A percentile compares a stretch with the other conserved stretches of the same genome.
These are phyloP conservation scores for Drosophila watanabei DNA, from an alignment of 1,140 invertebrate species.

Conservation along the genomic window DNA sequence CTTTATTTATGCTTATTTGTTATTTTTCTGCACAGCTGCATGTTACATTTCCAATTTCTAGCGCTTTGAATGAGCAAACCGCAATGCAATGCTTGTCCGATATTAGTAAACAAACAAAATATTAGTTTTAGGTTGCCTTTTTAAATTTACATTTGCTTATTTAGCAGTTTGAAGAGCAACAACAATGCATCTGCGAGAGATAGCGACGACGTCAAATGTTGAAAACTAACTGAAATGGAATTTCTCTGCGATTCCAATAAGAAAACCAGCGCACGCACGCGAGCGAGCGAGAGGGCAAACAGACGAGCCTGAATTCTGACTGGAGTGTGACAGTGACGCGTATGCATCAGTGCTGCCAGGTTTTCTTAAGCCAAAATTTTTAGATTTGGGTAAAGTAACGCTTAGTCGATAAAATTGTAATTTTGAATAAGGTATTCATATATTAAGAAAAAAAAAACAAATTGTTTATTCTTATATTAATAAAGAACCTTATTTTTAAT, in stretches of 20 bases:
- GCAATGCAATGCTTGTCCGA: not conserved
- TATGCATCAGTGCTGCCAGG: slow-evolving; percentile 42
- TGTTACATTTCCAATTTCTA: slow-evolving; percentile 27
- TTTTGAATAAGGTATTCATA: too few species aligned
- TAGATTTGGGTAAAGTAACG: too few species aligned
- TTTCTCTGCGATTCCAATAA: slow-evolving; percentile 73
- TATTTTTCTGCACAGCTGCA: slow-evolving; percentile 61
- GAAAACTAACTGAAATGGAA: slow-evolving; percentile 81
- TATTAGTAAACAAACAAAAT: slow-evolving; percentile 42
- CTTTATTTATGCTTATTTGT: slow-evolving; percentile 71
- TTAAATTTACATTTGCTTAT: slow-evolving; percentile 43
- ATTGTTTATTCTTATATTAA: too few species aligned
- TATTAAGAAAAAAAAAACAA: too few species aligned
- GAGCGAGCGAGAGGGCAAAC: slow-evolving; percentile 38
- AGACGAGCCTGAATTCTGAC: slow-evolving; percentile 58
- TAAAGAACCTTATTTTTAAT: too few species aligned
- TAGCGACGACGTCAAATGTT: slow-evolving; percentile 71
- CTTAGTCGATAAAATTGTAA: too few species aligned
- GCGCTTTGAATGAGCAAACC: slow-evolving; percentile 17
- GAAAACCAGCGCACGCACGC: slow-evolving; percentile 77
- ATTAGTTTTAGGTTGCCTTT: slow-evolving; percentile 25
- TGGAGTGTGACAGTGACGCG: slow-evolving; percentile 73
- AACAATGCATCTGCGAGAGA: slow-evolving; percentile 24
- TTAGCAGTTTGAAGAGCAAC: slow-evolving; percentile 33
- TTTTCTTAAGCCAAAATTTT: too few species aligned